Conservation (phyloP, 2,797 vertebrate genomes). For the Paramormyrops hopkinsi region DNA sequence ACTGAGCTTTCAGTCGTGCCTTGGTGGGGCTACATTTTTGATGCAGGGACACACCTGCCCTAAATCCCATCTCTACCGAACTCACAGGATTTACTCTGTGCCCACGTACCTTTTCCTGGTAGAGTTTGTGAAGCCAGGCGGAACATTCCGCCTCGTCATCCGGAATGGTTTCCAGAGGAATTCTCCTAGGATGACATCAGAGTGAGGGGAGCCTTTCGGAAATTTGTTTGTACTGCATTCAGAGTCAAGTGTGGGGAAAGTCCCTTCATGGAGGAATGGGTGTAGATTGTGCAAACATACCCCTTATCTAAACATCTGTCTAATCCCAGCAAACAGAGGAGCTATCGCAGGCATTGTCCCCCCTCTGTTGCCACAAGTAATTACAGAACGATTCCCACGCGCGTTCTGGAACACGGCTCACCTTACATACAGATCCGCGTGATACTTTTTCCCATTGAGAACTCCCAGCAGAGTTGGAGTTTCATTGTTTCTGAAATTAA, state of each 20-base stretch:
- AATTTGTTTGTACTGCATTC: background rate
- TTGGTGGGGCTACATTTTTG: background rate
- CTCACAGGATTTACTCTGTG: background rate
- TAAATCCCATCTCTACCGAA: background rate
- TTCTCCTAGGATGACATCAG: conserved; percentile 64
- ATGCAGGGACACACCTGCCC: background rate
- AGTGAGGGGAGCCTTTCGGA: background rate
- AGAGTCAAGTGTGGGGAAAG: background rate
- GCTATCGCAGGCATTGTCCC: background rate
- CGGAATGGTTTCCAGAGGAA: conserved; percentile 81
- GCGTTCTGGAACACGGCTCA: conserved; percentile 31
- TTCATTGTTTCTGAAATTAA: conserved; percentile 94
- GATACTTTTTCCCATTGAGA: conserved; percentile 87
- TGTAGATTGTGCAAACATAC: background rate
- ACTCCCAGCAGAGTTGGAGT: conserved; percentile 80
- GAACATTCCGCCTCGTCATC: conserved; percentile 80
- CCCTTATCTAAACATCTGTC: background rate
- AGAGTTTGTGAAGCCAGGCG: conserved; percentile 88
- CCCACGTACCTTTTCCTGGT: conserved; percentile 85
- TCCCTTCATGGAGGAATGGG: background rate
- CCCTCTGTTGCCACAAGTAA: background rate
- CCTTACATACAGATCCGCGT: conserved; percentile 90
- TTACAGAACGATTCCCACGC: background rate
- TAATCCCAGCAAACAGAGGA: background rate
- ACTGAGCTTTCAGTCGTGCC: background rate